Base-by-base conservation (phyloP, 2,797 vertebrate species). In the Tamandua tetradactyla region DNA sequence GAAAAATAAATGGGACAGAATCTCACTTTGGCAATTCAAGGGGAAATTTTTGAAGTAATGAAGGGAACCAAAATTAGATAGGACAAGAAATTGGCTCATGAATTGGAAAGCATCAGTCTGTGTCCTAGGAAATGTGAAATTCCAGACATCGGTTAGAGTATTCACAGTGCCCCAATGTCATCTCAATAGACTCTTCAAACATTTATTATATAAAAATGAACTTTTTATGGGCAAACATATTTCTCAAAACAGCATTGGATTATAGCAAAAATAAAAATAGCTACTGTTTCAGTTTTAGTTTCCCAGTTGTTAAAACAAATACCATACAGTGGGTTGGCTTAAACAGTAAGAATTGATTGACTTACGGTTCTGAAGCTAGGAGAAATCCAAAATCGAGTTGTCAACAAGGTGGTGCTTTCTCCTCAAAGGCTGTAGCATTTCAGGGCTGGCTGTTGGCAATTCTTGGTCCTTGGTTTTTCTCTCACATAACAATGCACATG, bases 1-100 rank as follows among this genome's bases (percentile, higher is more conserved):
- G 93, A 81, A 93, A 93, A 94, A 87, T 87, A 94, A 96, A 93
- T 55, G 64, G 62, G 62, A 85, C 59, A 35, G 76, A 47, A 57
- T 75, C 84, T 87, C 57, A 8, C 59, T 87, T 27, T 5, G 81
- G 87, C 87, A 82, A 55, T 84, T 59, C 1, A 3, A 91, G 90
- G 62, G 55, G 49, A 78, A 37, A 62, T n/a, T 74, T 72, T 89
- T 42, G 57, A 94, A 87, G 76, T 89, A 93, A 95, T 93, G 76
- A 78, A 72, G 49, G 55, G 55, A 40, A 89, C 81, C 61, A 55
- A 89, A 89, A 85, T 91, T 49, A 92, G 75, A 93, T 69, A 62
- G 89, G 81, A 75, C 69, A 72, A 96, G 94, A 95, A 92, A 92
- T 72, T 64, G 94, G 79, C 76, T 79, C 62, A 20, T 3, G 40